These are phyloP conservation scores for Philopedon plagiatum DNA, from an alignment of 2,888 invertebrate species.

Conservation along the genomic window DNA sequence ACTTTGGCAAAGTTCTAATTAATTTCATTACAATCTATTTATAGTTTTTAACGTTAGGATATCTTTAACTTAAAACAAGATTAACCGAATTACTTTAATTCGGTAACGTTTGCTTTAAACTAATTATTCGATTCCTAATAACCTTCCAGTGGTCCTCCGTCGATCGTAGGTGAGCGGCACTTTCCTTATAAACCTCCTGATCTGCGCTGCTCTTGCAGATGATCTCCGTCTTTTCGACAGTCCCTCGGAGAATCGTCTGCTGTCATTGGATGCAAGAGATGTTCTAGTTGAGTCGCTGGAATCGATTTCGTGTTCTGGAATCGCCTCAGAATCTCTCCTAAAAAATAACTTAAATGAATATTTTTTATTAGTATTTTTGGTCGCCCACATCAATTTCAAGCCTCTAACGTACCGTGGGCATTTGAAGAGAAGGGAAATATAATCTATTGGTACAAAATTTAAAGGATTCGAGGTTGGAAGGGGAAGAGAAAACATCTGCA, in stretches of 20 bases:
- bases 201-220: slow-evolving; percentile 64
- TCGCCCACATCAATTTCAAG: background rate
- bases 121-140: slow-evolving; percentile 58
- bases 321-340: slow-evolving; percentile 66
- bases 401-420: no score
- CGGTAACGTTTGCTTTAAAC: background rate
- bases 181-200: slow-evolving; percentile 70
- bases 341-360: slow-evolving; percentile 14
- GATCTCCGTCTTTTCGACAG: slow-evolving; percentile 62
- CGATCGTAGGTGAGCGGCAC: slow-evolving; percentile 72
- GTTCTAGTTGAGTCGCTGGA: slow-evolving; percentile 63
- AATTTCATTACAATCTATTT: no score
- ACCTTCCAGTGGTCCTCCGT: slow-evolving; percentile 78
- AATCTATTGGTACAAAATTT: no score
- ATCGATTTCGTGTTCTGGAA: slow-evolving; percentile 67
- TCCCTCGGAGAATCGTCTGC: slow-evolving; percentile 64
- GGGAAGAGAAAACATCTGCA: no score
- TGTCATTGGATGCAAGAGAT: slow-evolving; percentile 65
- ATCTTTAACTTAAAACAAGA: background rate
- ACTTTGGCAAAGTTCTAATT: no score
- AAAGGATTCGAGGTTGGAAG: no score
- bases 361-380: background rate
- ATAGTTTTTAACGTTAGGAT: no score
- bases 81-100: background rate
- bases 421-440: no score